Conservation (phyloP, 2,888 invertebrate species). For the Dynastes hyllus region DNA sequence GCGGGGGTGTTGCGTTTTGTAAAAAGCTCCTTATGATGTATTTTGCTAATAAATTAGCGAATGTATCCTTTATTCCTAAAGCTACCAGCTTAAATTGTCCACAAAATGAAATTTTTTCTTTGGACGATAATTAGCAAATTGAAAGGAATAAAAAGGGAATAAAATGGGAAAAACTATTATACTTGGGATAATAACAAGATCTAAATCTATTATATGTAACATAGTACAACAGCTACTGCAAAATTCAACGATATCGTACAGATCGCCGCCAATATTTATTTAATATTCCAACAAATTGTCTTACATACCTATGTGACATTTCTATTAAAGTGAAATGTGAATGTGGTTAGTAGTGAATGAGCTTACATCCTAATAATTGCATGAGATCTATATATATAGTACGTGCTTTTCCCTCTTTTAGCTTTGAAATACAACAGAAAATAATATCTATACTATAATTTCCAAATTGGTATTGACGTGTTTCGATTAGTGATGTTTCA, state of each 20-base stretch:
- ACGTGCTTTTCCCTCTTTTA: background rate
- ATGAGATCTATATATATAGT: constrained; percentile 5
- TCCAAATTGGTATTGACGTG: background rate
- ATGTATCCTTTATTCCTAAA: no score
- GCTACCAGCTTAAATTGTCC: no score
- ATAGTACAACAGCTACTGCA: background rate
- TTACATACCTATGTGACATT: background rate
- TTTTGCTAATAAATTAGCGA: no score
- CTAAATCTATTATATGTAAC: background rate
- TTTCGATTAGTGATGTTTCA: no score
- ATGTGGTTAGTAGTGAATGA: constrained; percentile 1
- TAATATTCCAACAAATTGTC: constrained; percentile 13
- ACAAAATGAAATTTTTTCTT: no score
- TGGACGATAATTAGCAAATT: no score
- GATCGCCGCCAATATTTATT: background rate
- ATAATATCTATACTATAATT: background rate
- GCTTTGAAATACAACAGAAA: background rate
- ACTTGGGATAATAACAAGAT: background rate
- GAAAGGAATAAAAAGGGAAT: background rate
- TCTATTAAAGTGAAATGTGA: constrained; percentile 1
- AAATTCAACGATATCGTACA: constrained; percentile 14
- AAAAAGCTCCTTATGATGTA: no score
- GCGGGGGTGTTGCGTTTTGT: no score
- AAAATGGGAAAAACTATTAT: no score
- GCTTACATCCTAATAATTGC: constrained; percentile 26